Conservation (phyloP, 1,140 invertebrate species). For the Drosophila seguyi region DNA sequence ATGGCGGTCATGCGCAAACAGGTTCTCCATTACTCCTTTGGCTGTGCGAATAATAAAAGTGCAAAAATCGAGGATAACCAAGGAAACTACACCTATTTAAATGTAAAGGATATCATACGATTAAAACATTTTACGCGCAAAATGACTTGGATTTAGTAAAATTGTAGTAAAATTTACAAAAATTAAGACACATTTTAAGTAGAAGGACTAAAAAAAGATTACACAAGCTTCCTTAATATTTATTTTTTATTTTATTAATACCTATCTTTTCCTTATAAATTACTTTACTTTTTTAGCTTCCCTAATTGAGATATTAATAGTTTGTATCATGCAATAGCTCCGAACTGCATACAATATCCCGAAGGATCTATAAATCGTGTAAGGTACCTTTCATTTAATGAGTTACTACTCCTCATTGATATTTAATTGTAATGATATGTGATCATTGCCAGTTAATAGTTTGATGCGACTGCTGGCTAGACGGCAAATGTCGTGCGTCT, state of each 20-base stretch:
- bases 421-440: constrained; percentile 15
- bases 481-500: constrained; percentile 45
- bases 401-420: constrained; percentile 11
- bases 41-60: background rate
- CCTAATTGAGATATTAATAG: background rate
- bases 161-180: too few species aligned
- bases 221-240: too few species aligned
- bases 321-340: background rate
- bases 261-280: background rate
- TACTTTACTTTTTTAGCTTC: too few species aligned
- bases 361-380: constrained; percentile 6
- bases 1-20: constrained; percentile 40
- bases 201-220: too few species aligned
- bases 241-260: too few species aligned
- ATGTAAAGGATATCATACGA: background rate
- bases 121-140: too few species aligned
- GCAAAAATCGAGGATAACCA: background rate
- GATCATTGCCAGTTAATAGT: constrained; percentile 23
- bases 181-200: too few species aligned
- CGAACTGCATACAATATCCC: background rate
- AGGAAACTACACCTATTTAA: background rate
- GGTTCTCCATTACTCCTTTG: constrained; percentile 11
- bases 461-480: constrained; percentile 35
- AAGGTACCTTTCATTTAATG: background rate
- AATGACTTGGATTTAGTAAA: background rate